A percentile compares a stretch with the other conserved stretches of the same genome.
These are phyloP conservation scores for Orycteropus afer DNA, from an alignment of 2,113 vertebrate genomes.

Conservation along the genomic window DNA sequence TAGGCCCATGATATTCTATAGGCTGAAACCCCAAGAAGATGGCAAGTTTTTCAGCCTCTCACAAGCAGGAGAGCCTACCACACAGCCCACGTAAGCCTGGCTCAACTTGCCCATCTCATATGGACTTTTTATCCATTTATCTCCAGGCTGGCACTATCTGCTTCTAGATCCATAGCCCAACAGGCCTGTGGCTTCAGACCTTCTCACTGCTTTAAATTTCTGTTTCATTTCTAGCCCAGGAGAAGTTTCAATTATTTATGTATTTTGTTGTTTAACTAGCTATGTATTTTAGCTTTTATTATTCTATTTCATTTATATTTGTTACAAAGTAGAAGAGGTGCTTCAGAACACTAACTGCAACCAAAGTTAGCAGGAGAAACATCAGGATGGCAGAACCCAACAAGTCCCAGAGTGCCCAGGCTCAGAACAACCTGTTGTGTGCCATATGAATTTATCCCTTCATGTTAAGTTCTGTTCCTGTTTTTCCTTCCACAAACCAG, in stretches of 20 bases:
- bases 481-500: not conserved
- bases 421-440: not conserved
- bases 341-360: not conserved
- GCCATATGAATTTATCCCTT: not conserved
- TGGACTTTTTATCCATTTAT: not conserved
- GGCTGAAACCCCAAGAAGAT: not conserved
- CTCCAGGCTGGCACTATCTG: not conserved
- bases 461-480: not conserved
- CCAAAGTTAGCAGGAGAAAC: not conserved
- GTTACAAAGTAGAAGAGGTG: not conserved
- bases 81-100: not conserved
- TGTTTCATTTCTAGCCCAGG: not conserved
- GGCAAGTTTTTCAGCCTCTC: not conserved
- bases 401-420: not conserved
- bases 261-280: not conserved
- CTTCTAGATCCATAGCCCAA: not conserved
- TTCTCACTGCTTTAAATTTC: not conserved
- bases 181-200: no score
- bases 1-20: accelerated
- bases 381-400: not conserved
- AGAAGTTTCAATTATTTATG: no score
- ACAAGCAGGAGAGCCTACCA: not conserved
- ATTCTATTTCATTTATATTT: not conserved
- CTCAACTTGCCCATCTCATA: not conserved
- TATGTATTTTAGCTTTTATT: not conserved